phyloP scores from a whole-genome alignment of 2,888 invertebrate species.

The Loripinus fragilis region DNA sequence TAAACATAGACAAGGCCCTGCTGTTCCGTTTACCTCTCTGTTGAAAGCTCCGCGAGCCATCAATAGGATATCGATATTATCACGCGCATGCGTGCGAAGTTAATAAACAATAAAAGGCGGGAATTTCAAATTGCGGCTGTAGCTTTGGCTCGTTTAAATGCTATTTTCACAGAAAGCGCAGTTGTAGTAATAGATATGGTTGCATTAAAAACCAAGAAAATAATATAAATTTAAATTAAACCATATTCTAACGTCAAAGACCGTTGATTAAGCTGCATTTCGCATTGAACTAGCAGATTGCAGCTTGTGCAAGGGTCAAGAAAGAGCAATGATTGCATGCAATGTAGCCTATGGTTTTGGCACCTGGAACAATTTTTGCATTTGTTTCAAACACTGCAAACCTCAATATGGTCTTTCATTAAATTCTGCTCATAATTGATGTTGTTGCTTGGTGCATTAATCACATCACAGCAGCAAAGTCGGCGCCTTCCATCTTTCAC shows the following conservation, averaged over 20 bases:
- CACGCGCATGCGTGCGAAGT: constrained; percentile 5
- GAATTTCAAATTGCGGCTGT: constrained; percentile 2
- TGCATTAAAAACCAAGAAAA: background rate
- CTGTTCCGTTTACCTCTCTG: background rate
- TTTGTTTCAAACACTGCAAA: constrained; percentile 57
- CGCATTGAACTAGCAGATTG: constrained; percentile 19
- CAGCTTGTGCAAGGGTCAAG: constrained; percentile 13
- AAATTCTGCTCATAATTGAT: constrained; percentile 79
- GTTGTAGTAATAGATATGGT: constrained; percentile 1
- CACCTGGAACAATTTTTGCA: constrained; percentile 60
- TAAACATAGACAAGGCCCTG: background rate
- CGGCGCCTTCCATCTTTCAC: constrained; percentile 68
- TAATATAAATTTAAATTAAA: constrained; percentile 13
- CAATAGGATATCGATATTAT: constrained; percentile 14
- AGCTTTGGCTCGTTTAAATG: background rate
- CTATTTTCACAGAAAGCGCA: background rate
- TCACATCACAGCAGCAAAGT: constrained; percentile 66
- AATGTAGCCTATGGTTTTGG: constrained; percentile 9
- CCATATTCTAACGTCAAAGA: constrained; percentile 12
- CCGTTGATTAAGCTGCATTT: constrained; percentile 7
- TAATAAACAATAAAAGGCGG: background rate
- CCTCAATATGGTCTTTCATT: constrained; percentile 71
- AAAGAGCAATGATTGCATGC: constrained; percentile 13
- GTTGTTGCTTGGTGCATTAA: constrained; percentile 73
- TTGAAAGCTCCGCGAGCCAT: background rate